Evolutionary conservation across 2,888 invertebrate genomes (phyloP).

Genomic region (Leptopilina myrica): DNA sequence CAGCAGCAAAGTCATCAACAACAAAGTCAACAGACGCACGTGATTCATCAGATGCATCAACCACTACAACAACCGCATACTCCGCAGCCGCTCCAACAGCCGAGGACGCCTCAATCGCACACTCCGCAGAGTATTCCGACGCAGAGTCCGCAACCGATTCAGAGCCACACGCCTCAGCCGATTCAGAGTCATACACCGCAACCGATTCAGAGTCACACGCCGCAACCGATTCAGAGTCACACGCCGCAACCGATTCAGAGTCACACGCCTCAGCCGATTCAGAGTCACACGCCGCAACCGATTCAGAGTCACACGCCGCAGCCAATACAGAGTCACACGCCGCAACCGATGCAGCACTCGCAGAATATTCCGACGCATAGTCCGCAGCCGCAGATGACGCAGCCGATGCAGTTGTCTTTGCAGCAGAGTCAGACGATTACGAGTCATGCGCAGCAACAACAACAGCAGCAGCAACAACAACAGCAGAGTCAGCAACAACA

Average conservation of each 20-base stretch:
- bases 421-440: not conserved
- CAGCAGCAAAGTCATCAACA: no score
- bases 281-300: conserved; percentile 48
- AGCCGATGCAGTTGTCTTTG: not conserved
- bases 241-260: conserved; percentile 70
- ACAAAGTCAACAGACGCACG: no score
- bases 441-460: conserved; percentile 64
- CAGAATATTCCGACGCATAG: conserved; percentile 65
- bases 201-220: conserved; percentile 68
- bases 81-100: conserved; percentile 73
- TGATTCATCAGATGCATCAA: conserved; percentile 67
- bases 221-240: conserved; percentile 70
- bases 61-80: conserved; percentile 76
- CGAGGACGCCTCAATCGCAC: conserved; percentile 76
- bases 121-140: conserved; percentile 70
- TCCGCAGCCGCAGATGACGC: conserved; percentile 47
- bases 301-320: conserved; percentile 39
- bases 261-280: conserved; percentile 67
- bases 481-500: conserved; percentile 55
- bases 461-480: conserved; percentile 55
- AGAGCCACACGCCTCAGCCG: conserved; percentile 71
- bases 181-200: conserved; percentile 75
- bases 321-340: conserved; percentile 62
- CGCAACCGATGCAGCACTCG: conserved; percentile 68
- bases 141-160: conserved; percentile 73